These are phyloP conservation scores for Chaunax sp. DNA, from an alignment of 2,797 vertebrate genomes.

Conservation along the genomic window DNA sequence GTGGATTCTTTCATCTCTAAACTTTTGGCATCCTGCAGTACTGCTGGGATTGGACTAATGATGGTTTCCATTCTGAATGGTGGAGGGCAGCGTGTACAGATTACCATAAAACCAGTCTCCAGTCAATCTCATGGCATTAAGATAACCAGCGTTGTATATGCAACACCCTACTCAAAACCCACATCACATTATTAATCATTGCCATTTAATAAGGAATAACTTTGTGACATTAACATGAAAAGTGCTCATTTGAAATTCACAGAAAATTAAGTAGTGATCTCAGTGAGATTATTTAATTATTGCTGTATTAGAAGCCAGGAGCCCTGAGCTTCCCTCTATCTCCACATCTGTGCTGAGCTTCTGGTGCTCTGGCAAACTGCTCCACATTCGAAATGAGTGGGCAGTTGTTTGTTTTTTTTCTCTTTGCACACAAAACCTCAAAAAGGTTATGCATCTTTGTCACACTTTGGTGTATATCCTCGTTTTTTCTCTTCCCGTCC, in stretches of 20 bases:
- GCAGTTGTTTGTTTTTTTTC: constrained; percentile 18
- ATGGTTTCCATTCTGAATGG: constrained; percentile 11
- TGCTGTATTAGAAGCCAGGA: constrained; percentile 13
- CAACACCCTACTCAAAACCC: not conserved
- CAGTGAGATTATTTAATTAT: constrained; percentile 40
- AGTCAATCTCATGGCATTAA: not conserved
- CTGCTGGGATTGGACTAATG: constrained; percentile 26
- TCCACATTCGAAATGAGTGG: constrained; percentile 42
- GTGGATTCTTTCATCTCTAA: not conserved
- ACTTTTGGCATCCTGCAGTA: constrained; percentile 3
- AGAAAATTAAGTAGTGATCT: constrained; percentile 35
- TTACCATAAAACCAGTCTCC: constrained; percentile 35
- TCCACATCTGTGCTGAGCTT: constrained; percentile 22
- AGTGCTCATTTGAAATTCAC: constrained; percentile 15
- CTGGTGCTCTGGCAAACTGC: constrained; percentile 9
- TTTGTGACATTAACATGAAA: constrained; percentile 27
- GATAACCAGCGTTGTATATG: not conserved
- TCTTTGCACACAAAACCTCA: constrained; percentile 19
- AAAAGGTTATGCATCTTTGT: constrained; percentile 32
- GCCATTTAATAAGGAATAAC: constrained; percentile 27
- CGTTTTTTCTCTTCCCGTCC: constrained; percentile 33
- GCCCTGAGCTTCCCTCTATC: not conserved
- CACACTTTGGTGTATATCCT: constrained; percentile 5
- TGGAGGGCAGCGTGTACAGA: constrained; percentile 1
- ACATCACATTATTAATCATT: constrained; percentile 30